Evolutionary conservation across 2,113 vertebrate species (phyloP).

Genomic region (Oreochromis niloticus): DNA sequence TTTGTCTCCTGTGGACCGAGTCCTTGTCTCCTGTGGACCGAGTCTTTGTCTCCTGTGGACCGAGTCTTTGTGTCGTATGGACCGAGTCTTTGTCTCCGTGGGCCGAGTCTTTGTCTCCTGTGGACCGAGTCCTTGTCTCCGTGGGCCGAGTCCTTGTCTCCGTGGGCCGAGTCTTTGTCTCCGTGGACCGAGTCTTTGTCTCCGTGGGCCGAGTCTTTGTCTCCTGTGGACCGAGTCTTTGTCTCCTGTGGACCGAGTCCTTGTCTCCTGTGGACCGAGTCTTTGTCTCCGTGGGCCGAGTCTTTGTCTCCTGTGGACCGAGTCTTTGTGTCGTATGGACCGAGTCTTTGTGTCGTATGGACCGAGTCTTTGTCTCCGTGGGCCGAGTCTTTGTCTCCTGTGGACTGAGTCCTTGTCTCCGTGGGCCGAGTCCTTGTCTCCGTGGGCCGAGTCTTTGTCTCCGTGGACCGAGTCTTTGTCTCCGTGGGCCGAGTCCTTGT

Average conservation of each 20-base stretch:
- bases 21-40: accelerated
- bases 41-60: too few relatives aligned
- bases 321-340: accelerated
- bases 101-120: accelerated
- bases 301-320: too few relatives aligned
- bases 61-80: too few relatives aligned
- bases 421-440: accelerated
- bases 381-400: accelerated
- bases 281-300: accelerated
- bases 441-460: accelerated
- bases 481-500: too few relatives aligned
- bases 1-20: too few relatives aligned
- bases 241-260: too few relatives aligned
- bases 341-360: too few relatives aligned
- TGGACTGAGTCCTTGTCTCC: too few relatives aligned
- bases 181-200: accelerated
- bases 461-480: accelerated
- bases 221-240: accelerated
- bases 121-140: background rate
- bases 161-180: accelerated
- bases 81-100: too few relatives aligned
- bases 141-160: accelerated
- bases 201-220: accelerated
- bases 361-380: accelerated
- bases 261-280: accelerated